A percentile compares a stretch with the other conserved stretches of the same genome.
phyloP scores from a whole-genome alignment of 2,797 vertebrate genomes.

The Allobates femoralis region DNA sequence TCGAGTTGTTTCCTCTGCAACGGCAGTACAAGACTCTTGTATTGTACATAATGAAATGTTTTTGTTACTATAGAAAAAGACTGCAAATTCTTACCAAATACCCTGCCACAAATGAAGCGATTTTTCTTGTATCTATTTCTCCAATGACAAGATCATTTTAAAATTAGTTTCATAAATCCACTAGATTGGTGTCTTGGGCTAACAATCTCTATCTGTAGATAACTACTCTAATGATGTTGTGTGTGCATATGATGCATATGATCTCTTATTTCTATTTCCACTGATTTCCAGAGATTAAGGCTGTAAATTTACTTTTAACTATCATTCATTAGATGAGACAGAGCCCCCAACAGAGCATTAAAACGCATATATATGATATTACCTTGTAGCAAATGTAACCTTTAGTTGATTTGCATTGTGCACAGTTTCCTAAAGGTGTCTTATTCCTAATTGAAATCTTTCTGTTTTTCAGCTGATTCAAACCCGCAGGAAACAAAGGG shows the following conservation, averaged over 20 bases:
- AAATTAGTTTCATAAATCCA: background rate
- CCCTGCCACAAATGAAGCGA: background rate
- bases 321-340: slow-evolving; percentile 6
- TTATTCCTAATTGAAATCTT: slow-evolving; percentile 57
- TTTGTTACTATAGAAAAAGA: background rate
- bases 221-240: background rate
- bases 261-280: slow-evolving; percentile 19
- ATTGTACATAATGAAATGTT: background rate
- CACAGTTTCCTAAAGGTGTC: background rate
- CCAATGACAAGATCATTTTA: background rate
- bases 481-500: slow-evolving; percentile 68
- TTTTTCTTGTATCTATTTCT: background rate
- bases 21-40: no score
- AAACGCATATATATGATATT: slow-evolving; percentile 14
- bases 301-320: slow-evolving; percentile 1
- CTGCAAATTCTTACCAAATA: background rate
- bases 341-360: background rate
- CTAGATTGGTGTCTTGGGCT: slow-evolving; percentile 7
- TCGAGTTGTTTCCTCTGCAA: no score
- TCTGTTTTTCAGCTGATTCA: slow-evolving; percentile 69
- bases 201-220: slow-evolving; percentile 20
- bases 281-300: slow-evolving; percentile 34
- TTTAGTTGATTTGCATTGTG: slow-evolving; percentile 15
- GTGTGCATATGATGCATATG: slow-evolving; percentile 30
- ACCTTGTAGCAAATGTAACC: slow-evolving; percentile 11